Conservation (phyloP, 2,113 vertebrate genomes). For the Ceratotherium simum region DNA sequence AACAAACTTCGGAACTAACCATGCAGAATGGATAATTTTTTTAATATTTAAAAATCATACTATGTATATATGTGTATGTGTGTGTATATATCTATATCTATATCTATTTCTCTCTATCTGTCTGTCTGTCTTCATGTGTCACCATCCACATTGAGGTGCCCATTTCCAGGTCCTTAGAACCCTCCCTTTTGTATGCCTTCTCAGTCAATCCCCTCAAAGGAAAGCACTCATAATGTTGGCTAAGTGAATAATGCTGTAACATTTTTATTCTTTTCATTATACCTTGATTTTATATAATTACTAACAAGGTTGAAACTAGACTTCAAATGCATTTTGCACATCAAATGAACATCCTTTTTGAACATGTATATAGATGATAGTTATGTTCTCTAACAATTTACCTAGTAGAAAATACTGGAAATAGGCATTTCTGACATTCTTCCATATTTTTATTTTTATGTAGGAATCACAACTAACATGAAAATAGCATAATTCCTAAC, state of each 20-base stretch:
- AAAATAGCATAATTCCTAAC: not conserved
- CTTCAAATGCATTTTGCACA: not conserved
- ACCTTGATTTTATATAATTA: not conserved
- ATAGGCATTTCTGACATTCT: not conserved
- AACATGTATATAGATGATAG: not conserved
- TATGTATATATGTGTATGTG: not conserved
- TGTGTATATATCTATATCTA: not conserved
- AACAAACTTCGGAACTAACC: not conserved
- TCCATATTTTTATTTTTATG: constrained; percentile 1
- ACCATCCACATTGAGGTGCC: not conserved
- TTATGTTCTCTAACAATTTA: not conserved
- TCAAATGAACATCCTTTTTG: not conserved
- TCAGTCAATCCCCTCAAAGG: not conserved
- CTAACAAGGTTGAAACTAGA: not conserved
- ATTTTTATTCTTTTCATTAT: not conserved
- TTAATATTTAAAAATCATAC: not conserved
- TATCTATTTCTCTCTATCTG: not conserved
- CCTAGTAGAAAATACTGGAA: not conserved
- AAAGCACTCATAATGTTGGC: not conserved
- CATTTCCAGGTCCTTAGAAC: not conserved
- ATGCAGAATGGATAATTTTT: not conserved
- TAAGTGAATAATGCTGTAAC: not conserved
- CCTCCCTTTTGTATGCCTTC: not conserved
- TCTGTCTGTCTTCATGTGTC: not conserved
- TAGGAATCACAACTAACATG: not conserved